Percentiles rank a stretch among this genome's conserved stretches.
Conservation (phyloP, 2,797 vertebrate species). For the Rhinichthys osculus region DNA sequence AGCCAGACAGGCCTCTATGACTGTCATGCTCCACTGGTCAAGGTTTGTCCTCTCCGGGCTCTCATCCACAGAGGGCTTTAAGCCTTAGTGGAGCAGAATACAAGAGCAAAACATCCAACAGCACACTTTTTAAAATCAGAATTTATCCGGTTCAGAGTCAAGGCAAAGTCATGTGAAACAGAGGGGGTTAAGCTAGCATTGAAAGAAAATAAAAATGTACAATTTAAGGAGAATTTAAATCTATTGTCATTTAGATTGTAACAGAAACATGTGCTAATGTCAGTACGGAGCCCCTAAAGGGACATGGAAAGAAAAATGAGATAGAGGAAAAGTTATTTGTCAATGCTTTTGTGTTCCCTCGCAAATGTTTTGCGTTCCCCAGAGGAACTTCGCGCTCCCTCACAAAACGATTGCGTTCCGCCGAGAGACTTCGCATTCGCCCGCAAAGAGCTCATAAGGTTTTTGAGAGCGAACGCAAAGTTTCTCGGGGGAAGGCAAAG, state of each 20-base stretch:
- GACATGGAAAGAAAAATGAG: too few species aligned
- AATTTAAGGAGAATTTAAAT: conserved; percentile 1
- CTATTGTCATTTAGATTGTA: neutral
- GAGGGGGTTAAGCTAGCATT: conserved; percentile 1
- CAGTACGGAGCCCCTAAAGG: neutral
- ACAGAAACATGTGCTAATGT: neutral
- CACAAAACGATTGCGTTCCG: too few species aligned
- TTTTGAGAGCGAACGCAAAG: too few species aligned
- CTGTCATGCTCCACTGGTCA: conserved; percentile 50
- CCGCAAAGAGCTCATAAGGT: too few species aligned
- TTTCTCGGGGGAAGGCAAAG: too few species aligned
- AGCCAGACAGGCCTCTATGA: conserved; percentile 36
- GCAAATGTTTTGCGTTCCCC: too few species aligned
- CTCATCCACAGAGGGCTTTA: conserved; percentile 41
- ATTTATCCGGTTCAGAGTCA: conserved; percentile 1
- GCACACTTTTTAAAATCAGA: conserved; percentile 21
- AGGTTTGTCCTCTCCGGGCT: conserved; percentile 42
- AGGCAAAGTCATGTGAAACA: conserved; percentile 16
- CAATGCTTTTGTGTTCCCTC: too few species aligned
- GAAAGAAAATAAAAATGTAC: neutral
- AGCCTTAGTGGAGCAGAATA: conserved; percentile 25
- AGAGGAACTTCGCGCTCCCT: too few species aligned
- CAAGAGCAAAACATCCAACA: conserved; percentile 14
- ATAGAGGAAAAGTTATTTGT: too few species aligned
- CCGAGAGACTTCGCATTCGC: too few species aligned